These are phyloP conservation scores for Metellina segmentata DNA, from an alignment of 2,888 invertebrate genomes.

Conservation along the genomic window DNA sequence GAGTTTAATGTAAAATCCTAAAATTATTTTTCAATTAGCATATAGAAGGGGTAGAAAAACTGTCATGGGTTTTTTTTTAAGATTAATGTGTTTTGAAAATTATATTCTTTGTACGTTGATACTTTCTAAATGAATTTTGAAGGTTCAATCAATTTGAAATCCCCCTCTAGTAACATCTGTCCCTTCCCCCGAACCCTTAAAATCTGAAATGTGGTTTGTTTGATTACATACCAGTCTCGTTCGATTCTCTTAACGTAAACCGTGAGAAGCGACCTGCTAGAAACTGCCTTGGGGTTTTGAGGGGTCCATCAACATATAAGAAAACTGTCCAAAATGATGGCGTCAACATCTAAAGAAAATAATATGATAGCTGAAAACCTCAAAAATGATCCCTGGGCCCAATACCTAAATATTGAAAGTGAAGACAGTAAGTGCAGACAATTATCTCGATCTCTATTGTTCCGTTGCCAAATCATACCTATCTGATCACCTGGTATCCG, in stretches of 20 bases:
- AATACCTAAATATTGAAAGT: neutral
- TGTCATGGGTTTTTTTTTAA: too few species aligned
- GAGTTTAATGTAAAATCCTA: too few species aligned
- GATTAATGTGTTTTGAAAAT: too few species aligned
- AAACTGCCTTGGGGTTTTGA: neutral
- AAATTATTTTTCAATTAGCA: too few species aligned
- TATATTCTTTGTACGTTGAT: too few species aligned
- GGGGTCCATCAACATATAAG: neutral
- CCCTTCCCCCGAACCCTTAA: too few species aligned
- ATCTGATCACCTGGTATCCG: neutral
- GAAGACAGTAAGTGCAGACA: conserved; percentile 2
- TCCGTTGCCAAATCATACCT: neutral
- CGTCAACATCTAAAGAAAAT: neutral
- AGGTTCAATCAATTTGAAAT: too few species aligned
- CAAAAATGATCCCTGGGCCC: conserved; percentile 11
- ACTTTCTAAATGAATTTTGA: too few species aligned
- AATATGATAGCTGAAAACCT: neutral
- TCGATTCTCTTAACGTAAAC: neutral
- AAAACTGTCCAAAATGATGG: conserved; percentile 14
- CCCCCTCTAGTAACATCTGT: too few species aligned
- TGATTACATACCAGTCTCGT: neutral
- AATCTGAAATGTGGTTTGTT: too few species aligned
- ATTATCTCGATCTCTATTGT: neutral
- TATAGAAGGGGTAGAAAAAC: too few species aligned
- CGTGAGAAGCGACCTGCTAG: neutral